Evolutionary conservation across 2,797 vertebrate genomes (phyloP).

Genomic region (Meriones psammophilus): DNA sequence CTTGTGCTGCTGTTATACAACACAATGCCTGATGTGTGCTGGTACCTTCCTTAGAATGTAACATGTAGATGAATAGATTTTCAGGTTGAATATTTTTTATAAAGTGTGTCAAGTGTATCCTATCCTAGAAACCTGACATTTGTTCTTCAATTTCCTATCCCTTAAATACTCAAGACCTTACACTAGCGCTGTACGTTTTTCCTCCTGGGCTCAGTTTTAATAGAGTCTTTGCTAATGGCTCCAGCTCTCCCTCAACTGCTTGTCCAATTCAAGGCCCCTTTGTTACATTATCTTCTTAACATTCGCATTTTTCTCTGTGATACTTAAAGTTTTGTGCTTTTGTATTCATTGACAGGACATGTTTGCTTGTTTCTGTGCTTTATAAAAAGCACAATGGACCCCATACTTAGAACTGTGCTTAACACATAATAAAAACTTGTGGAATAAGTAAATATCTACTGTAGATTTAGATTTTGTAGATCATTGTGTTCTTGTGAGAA

Average conservation of each 20-base stretch:
- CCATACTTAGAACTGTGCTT: background rate
- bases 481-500: background rate
- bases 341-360: background rate
- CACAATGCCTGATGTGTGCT: background rate
- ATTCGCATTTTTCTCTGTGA: background rate
- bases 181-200: background rate
- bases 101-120: background rate
- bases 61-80: background rate
- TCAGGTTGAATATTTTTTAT: background rate
- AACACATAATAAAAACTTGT: background rate
- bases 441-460: background rate
- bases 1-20: background rate
- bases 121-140: background rate
- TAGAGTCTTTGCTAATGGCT: background rate
- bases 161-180: background rate
- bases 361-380: background rate
- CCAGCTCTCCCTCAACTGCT: fast-evolving
- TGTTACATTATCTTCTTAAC: background rate
- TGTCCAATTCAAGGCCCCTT: background rate
- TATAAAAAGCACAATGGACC: background rate
- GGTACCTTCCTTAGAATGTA: background rate
- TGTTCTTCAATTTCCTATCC: background rate
- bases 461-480: background rate
- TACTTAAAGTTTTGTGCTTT: background rate
- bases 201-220: background rate